These are phyloP conservation scores for Glaucidium brasilianum DNA, from an alignment of 2,113 vertebrate genomes.

Conservation along the genomic window DNA sequence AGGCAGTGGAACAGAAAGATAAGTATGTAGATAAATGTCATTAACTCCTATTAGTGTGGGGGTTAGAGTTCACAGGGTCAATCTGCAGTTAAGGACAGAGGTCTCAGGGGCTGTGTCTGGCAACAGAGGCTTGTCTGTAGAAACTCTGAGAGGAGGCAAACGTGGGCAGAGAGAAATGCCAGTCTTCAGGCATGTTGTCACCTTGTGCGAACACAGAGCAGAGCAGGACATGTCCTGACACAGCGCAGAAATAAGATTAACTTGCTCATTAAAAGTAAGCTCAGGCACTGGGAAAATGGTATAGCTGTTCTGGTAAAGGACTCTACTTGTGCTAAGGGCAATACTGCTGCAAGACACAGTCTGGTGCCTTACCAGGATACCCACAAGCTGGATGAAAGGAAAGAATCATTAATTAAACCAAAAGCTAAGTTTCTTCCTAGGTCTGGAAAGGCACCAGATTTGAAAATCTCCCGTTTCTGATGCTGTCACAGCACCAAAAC, in stretches of 20 bases:
- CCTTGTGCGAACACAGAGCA: not conserved
- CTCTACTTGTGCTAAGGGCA: not conserved
- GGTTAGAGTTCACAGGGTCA: not conserved
- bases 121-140: not conserved
- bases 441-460: not conserved
- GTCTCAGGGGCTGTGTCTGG: not conserved
- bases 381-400: not conserved
- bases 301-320: not conserved
- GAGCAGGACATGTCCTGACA: not conserved
- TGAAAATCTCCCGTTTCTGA: not conserved
- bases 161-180: not conserved
- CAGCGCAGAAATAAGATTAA: not conserved
- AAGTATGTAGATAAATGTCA: not conserved
- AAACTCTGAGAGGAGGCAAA: not conserved
- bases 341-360: not conserved
- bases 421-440: not conserved
- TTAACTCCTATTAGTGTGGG: conserved; percentile 21
- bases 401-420: not conserved
- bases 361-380: not conserved
- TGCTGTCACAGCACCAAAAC: not conserved
- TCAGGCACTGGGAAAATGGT: not conserved
- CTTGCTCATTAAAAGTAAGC: not conserved
- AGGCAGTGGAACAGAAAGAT: not conserved
- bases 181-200: not conserved
- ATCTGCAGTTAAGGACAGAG: not conserved